A percentile compares a stretch with the other conserved stretches of the same genome.
Conservation (phyloP, 64 coral and sea anemone genomes). For the Cladopsammia gracilis region DNA sequence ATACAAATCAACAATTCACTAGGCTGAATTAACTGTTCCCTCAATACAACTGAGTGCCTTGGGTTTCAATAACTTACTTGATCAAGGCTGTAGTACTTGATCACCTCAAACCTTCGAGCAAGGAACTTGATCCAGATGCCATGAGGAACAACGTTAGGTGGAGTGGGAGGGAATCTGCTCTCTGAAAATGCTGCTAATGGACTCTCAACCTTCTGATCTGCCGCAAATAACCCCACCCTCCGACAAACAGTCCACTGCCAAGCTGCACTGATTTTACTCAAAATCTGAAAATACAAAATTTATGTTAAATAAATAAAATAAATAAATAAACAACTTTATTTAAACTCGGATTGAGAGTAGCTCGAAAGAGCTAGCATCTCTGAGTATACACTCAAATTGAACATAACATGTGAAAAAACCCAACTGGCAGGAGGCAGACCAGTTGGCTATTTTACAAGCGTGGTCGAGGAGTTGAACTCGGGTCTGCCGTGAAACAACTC, state of each 20-base stretch:
- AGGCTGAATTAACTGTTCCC: background rate
- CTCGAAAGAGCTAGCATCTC: too few species aligned
- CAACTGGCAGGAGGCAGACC: too few species aligned
- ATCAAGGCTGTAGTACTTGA: conserved; percentile 93
- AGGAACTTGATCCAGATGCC: conserved; percentile 99
- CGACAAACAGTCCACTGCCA: conserved; percentile 99
- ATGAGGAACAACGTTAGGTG: conserved; percentile 87
- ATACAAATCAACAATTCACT: too few species aligned
- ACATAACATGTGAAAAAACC: too few species aligned
- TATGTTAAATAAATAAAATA: too few species aligned
- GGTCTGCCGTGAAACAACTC: too few species aligned
- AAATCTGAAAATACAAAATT: conserved; percentile 48
- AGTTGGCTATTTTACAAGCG: too few species aligned
- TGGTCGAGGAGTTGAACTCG: too few species aligned
- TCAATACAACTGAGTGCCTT: background rate
- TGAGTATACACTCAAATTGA: too few species aligned
- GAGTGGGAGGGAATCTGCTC: conserved; percentile 72
- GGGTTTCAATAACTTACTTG: conserved; percentile 55
- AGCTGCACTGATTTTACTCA: conserved; percentile 90
- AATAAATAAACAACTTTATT: too few species aligned
- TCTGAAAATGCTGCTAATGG: conserved; percentile 91
- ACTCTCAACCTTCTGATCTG: conserved; percentile 70
- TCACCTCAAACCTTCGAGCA: conserved; percentile 89
- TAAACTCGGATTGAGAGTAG: too few species aligned
- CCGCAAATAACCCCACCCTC: conserved; percentile 89